Conservation (phyloP, 2,113 vertebrate species). For the Rhabdornis inornatus region DNA sequence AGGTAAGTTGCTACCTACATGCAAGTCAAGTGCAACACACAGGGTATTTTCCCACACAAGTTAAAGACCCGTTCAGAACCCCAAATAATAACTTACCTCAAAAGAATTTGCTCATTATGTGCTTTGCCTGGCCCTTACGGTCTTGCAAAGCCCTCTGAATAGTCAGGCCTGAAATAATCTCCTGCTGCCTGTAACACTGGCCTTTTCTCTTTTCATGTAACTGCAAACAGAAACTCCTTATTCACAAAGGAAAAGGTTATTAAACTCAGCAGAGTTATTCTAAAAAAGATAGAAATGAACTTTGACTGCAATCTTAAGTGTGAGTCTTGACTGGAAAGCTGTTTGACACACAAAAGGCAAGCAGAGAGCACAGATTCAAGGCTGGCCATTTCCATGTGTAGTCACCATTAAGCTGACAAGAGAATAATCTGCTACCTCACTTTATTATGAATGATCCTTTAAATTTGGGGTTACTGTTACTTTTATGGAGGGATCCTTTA, state of each 20-base stretch:
- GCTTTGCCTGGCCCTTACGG: conserved; percentile 15
- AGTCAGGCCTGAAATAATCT: conserved; percentile 65
- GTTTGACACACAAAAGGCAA: neutral
- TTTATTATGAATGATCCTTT: neutral
- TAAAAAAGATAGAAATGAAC: conserved; percentile 40
- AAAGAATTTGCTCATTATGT: conserved; percentile 64
- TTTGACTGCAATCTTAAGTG: conserved; percentile 8
- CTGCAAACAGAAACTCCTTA: conserved; percentile 69
- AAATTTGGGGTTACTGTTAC: neutral
- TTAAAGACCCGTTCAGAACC: conserved; percentile 52
- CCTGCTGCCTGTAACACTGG: conserved; percentile 49
- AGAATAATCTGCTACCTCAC: neutral
- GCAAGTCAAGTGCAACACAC: neutral
- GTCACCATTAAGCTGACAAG: neutral
- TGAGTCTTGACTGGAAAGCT: neutral
- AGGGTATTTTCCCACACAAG: conserved; percentile 7
- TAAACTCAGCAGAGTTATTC: conserved; percentile 59
- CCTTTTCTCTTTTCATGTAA: conserved; percentile 56
- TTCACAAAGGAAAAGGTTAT: conserved; percentile 68
- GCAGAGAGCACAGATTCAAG: neutral
- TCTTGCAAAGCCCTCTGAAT: conserved; percentile 52
- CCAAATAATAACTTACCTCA: conserved; percentile 66
- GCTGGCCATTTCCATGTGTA: neutral
- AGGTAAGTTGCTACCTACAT: neutral
- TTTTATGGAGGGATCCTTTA: neutral